Conservation (phyloP, 92 coral and sea anemone genomes). For the Paragorgia papillata region DNA sequence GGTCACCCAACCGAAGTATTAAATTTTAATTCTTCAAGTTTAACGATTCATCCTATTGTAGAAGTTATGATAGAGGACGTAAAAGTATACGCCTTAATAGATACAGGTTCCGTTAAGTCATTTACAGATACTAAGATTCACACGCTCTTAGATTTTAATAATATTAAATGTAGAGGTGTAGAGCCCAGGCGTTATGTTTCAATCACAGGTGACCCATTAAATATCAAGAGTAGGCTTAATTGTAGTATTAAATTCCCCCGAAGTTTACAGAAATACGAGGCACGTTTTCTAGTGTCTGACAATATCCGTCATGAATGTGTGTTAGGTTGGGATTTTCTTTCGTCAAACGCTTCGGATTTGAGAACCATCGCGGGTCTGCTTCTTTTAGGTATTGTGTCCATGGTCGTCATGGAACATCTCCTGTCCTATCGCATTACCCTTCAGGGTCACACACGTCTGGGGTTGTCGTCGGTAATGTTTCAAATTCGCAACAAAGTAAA, state of each 20-base stretch:
- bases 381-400: slow-evolving; percentile 2
- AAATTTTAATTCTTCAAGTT: too few relatives aligned
- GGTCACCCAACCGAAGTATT: too few relatives aligned
- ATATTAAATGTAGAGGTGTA: too few relatives aligned
- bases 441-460: slow-evolving; percentile 6
- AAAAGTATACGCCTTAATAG: too few relatives aligned
- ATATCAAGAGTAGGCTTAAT: slow-evolving; percentile 9
- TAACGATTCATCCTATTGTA: too few relatives aligned
- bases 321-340: slow-evolving; percentile 37
- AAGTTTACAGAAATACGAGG: slow-evolving; percentile 15
- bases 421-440: background rate
- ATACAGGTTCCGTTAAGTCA: too few relatives aligned
- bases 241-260: slow-evolving; percentile 12
- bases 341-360: background rate
- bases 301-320: slow-evolving; percentile 26
- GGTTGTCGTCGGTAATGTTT: slow-evolving; percentile 10
- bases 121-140: too few relatives aligned
- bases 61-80: too few relatives aligned
- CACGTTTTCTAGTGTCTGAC: slow-evolving; percentile 8
- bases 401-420: slow-evolving; percentile 18
- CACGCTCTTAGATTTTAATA: too few relatives aligned
- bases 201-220: slow-evolving; percentile 37
- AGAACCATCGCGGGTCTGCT: background rate
- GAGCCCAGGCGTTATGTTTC: slow-evolving; percentile 4
- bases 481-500: background rate